These are phyloP conservation scores for Phenganax subtilis DNA, from an alignment of 92 coral and sea anemone species.

Conservation along the genomic window DNA sequence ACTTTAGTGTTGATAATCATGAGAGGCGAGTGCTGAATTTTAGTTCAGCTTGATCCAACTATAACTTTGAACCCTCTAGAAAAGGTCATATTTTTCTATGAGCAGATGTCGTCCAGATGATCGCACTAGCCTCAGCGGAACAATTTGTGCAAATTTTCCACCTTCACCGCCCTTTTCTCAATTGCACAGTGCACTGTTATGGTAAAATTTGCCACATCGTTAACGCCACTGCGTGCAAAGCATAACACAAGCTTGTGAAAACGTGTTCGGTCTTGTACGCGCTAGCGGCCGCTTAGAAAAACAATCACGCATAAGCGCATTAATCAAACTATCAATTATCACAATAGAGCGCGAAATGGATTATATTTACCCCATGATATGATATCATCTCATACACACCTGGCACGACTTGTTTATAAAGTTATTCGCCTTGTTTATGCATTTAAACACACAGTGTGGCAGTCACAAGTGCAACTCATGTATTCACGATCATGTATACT, in stretches of 20 bases:
- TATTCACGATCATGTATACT: neutral
- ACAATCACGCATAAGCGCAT: constrained; percentile 39
- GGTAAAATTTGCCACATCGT: neutral
- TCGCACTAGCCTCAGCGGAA: neutral
- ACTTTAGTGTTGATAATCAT: constrained; percentile 39
- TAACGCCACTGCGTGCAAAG: too few relatives aligned
- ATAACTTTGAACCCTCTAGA: constrained; percentile 43
- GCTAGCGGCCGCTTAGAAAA: constrained; percentile 16
- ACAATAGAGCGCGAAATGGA: constrained; percentile 41
- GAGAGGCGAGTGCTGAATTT: constrained; percentile 12
- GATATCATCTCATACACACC: constrained; percentile 47
- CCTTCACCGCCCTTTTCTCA: constrained; percentile 12
- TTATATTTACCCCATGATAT: constrained; percentile 44
- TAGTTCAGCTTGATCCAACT: constrained; percentile 21
- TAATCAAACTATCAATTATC: constrained; percentile 46
- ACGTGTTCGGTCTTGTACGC: neutral
- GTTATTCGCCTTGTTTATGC: constrained; percentile 36
- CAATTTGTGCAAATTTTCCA: constrained; percentile 21
- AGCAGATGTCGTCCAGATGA: constrained; percentile 41
- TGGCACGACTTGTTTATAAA: constrained; percentile 38
- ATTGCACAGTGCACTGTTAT: neutral
- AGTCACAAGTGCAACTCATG: neutral
- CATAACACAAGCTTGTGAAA: neutral
- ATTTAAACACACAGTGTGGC: constrained; percentile 27
- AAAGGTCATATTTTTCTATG: constrained; percentile 33